Evolutionary conservation across 2,797 vertebrate genomes (phyloP).

Genomic region (Cuculus canorus): DNA sequence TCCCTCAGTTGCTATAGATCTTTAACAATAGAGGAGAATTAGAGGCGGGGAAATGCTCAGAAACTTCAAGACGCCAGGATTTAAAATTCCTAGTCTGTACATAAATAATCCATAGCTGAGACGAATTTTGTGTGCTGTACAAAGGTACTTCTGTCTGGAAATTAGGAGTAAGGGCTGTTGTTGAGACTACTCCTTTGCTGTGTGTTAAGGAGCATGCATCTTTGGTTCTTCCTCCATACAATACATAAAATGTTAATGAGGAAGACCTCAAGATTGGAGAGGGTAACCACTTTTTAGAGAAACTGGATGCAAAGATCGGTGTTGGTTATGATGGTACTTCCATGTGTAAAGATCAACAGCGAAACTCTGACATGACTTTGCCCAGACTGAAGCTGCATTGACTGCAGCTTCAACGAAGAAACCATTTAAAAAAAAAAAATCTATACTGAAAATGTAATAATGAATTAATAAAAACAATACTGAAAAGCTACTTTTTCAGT

Average conservation of each 20-base stretch:
- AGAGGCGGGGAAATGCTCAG: neutral
- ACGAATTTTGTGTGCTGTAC: neutral
- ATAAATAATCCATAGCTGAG: neutral
- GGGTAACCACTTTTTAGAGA: neutral
- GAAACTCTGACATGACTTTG: neutral
- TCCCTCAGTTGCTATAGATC: neutral
- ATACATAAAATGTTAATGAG: neutral
- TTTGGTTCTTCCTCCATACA: neutral
- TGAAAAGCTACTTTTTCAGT: neutral
- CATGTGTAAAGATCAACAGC: neutral
- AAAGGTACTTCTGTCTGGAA: neutral
- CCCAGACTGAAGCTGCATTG: neutral
- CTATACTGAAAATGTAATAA: no score
- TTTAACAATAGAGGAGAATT: neutral
- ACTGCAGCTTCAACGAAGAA: neutral
- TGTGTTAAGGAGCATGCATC: neutral
- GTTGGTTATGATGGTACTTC: neutral
- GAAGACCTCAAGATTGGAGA: neutral
- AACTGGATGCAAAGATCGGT: neutral
- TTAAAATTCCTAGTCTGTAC: neutral
- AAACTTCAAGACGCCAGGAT: neutral
- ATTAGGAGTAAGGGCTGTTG: neutral
- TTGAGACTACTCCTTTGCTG: neutral
- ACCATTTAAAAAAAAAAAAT: neutral
- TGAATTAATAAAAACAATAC: neutral